Evolutionary conservation across 2,797 vertebrate genomes (phyloP), one percentile per base, ranked within the genome.

Genomic region (Sparidentex hasta): DNA sequence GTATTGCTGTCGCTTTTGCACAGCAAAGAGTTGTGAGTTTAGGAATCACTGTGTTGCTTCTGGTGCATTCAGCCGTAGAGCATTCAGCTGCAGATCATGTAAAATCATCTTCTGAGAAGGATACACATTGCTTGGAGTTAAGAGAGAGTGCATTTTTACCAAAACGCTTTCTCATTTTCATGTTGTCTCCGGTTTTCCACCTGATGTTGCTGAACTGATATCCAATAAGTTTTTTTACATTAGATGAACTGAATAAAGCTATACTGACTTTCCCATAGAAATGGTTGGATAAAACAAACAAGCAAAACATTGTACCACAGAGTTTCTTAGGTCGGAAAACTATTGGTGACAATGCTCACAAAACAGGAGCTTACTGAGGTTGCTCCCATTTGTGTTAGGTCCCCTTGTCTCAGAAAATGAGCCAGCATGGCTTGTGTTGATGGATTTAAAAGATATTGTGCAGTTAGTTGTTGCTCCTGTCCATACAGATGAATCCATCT

Each of bases 401-500:
- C 14, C 44, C 7, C 17, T 16, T 4, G 62, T 85, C 4, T 63
- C 74, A 27, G 47, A 83, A n/a, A 33, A 67, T 62, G 71, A 83
- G 11, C 63, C 55, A 41, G 75, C 50, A 66, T 81, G 65, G 72
- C 1, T 61, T 1, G 56, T 76, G 3, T 57, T 83, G 5, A 47
- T 83, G 12, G 64, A 62, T 51, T 62, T 76, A 52, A 87, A 82
- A 58, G 66, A 81, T 21, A 69, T 81, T 52, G 50, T 76, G 6
- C 54, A 77, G 65, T 38, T 74, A n/a, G 18, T 87, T 63, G 74
- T 71, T 74, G 33, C 77, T 20, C 74, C 71, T 3, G 41, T 74
- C 1, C 73, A 86, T 62, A 84, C 29, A 11, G 74, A 82, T 21
- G 70, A 81, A 59, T 71, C 81, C 3, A 74, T 86, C 8, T 52